These are phyloP conservation scores for Astyanax mexicanus DNA, from an alignment of 2,797 vertebrate species.

Conservation along the genomic window DNA sequence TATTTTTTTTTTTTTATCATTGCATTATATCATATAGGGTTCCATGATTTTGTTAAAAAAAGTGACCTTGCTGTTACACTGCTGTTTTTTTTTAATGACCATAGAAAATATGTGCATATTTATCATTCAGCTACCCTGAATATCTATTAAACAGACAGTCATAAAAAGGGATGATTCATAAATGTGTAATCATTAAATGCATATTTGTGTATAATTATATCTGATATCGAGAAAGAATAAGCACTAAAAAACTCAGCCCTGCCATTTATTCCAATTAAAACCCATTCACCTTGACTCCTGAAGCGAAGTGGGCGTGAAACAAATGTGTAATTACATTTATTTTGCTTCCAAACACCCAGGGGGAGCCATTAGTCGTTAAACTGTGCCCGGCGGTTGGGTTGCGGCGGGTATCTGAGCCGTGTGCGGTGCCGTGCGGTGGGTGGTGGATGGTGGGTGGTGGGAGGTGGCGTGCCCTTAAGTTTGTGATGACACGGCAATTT, in stretches of 20 bases:
- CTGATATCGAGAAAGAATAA: conserved; percentile 7
- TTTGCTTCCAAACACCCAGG: conserved; percentile 43
- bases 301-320: conserved; percentile 46
- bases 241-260: conserved; percentile 11
- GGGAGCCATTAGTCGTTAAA: conserved; percentile 53
- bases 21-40: too few species aligned
- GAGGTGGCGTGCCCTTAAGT: conserved; percentile 34
- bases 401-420: conserved; percentile 44
- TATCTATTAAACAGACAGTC: too few species aligned
- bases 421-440: conserved; percentile 60
- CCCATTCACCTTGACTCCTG: conserved; percentile 26
- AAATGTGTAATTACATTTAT: conserved; percentile 48
- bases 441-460: conserved; percentile 55
- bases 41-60: too few species aligned
- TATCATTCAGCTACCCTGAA: too few species aligned
- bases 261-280: conserved; percentile 55
- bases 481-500: conserved; percentile 41
- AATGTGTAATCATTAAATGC: too few species aligned
- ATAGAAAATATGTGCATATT: too few species aligned
- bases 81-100: too few species aligned
- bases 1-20: too few species aligned
- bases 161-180: too few species aligned
- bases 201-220: too few species aligned
- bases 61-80: too few species aligned
- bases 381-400: conserved; percentile 21